Evolutionary conservation across 2,888 invertebrate species (phyloP).

Genomic region (Eupithecia exiguata): DNA sequence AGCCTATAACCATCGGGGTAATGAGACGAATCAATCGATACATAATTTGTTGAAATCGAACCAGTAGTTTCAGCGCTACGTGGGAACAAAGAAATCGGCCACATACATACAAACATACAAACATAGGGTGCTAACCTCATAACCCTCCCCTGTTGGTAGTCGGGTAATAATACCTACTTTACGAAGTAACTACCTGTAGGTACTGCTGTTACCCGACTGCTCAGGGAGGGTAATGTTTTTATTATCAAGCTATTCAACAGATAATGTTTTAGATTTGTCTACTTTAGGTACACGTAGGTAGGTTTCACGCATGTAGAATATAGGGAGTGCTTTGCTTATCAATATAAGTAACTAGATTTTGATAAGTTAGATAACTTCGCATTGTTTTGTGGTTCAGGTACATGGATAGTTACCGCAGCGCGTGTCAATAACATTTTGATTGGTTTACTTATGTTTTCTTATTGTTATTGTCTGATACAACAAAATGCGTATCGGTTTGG

Average conservation of each 20-base stretch:
- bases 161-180: too few relatives aligned
- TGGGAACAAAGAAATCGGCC: too few relatives aligned
- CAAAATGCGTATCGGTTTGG: conserved; percentile 34
- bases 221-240: neutral
- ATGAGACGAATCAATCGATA: too few relatives aligned
- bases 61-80: too few relatives aligned
- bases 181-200: neutral
- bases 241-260: neutral
- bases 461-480: conserved; percentile 21
- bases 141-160: too few relatives aligned
- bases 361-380: neutral
- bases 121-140: too few relatives aligned
- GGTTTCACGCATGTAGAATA: too few relatives aligned
- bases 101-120: too few relatives aligned
- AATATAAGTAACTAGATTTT: neutral
- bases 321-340: neutral
- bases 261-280: neutral
- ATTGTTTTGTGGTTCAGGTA: neutral
- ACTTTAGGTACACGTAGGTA: too few relatives aligned
- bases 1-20: too few relatives aligned
- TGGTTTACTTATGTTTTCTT: conserved; percentile 14
- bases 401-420: conserved; percentile 14
- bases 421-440: conserved; percentile 15
- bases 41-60: too few relatives aligned
- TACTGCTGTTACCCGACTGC: too few relatives aligned